A percentile compares a stretch with the other conserved stretches of the same genome.
Evolutionary conservation across 2,797 vertebrate genomes (phyloP).

Genomic region (Brotula barbata): DNA sequence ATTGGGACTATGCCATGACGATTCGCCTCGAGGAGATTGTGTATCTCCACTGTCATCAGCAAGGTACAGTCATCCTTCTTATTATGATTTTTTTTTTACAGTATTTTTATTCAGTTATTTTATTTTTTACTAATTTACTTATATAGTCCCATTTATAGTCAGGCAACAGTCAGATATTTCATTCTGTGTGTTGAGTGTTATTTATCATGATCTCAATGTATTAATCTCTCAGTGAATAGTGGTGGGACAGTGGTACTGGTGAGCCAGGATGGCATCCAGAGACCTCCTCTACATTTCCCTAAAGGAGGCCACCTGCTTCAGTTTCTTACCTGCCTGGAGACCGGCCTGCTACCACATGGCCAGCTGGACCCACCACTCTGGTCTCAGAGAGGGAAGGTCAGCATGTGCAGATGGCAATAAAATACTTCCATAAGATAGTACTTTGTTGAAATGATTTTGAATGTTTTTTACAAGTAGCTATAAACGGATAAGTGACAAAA

Average conservation of each 20-base stretch:
- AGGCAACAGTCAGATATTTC: not conserved
- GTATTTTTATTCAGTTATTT: too few species aligned
- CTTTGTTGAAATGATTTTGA: not conserved
- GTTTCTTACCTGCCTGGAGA: constrained; percentile 98
- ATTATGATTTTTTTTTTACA: not conserved
- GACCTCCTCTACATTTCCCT: constrained; percentile 92
- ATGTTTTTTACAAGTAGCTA: not conserved
- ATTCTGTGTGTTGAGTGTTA: not conserved
- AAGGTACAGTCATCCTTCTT: constrained; percentile 78
- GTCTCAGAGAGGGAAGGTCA: constrained; percentile 97
- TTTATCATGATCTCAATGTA: constrained; percentile 2
- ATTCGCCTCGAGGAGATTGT: constrained; percentile 97
- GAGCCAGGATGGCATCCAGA: constrained; percentile 98
- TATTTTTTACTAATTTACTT: too few species aligned
- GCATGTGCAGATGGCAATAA: not conserved
- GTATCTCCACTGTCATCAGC: constrained; percentile 97
- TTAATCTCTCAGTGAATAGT: constrained; percentile 85
- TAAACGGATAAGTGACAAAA: too few species aligned
- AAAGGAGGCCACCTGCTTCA: constrained; percentile 94
- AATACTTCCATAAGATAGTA: not conserved
- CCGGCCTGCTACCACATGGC: constrained; percentile 92
- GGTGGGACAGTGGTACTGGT: constrained; percentile 96
- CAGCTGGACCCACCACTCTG: constrained; percentile 97
- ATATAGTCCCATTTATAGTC: not conserved
- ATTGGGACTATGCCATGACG: constrained; percentile 98